Conservation (phyloP, 2,113 vertebrate species). For the Corydoras sp. region DNA sequence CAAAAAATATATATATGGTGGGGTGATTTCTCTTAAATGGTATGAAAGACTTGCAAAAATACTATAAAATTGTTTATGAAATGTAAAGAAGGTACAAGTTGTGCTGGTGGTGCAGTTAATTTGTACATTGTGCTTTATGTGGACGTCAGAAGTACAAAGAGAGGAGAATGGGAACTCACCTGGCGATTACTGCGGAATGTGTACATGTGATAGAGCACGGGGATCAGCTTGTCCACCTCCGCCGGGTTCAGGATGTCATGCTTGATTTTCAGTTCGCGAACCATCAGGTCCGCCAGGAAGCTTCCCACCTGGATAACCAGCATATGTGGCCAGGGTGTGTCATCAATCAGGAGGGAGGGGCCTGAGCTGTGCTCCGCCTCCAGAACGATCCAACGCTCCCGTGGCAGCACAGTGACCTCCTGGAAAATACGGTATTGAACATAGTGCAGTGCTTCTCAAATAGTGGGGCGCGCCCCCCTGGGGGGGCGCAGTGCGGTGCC, state of each 20-base stretch:
- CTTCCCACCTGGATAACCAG: constrained; percentile 76
- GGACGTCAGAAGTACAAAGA: background rate
- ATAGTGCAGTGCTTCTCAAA: too few species aligned
- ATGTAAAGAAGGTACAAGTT: too few species aligned
- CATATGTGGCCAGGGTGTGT: constrained; percentile 66
- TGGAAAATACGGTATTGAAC: constrained; percentile 38
- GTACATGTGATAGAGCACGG: constrained; percentile 89
- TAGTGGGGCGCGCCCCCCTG: too few species aligned
- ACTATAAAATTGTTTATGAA: too few species aligned
- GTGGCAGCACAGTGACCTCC: constrained; percentile 64
- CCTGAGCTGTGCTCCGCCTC: constrained; percentile 61
- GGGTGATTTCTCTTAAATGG: too few species aligned
- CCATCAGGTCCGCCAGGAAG: constrained; percentile 80
- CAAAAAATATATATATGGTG: too few species aligned
- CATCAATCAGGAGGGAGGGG: constrained; percentile 56
- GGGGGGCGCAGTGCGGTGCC: too few species aligned
- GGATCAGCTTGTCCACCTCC: constrained; percentile 61
- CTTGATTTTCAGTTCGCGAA: constrained; percentile 73
- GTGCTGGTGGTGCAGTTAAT: too few species aligned
- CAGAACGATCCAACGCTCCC: constrained; percentile 76
- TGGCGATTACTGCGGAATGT: constrained; percentile 79
- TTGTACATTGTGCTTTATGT: background rate
- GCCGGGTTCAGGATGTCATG: constrained; percentile 57
- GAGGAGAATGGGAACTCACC: constrained; percentile 57
- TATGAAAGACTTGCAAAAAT: too few species aligned